Evolutionary conservation across 2,797 vertebrate species (phyloP).

Genomic region (Eospalax fontanierii): DNA sequence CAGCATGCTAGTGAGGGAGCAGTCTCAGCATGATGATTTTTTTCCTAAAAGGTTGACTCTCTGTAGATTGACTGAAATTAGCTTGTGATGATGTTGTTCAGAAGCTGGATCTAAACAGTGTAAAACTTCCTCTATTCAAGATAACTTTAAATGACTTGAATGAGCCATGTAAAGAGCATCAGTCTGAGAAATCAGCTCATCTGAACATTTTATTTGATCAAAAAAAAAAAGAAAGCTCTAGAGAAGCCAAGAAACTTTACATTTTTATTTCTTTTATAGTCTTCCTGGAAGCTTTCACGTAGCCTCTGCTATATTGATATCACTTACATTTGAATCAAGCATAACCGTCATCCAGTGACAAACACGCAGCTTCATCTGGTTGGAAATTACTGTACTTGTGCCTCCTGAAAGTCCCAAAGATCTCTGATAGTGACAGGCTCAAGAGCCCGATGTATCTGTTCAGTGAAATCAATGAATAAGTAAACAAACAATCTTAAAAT

Average conservation of each 20-base stretch:
- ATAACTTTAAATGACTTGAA: background rate
- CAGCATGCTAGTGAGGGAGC: too few relatives aligned
- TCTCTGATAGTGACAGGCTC: background rate
- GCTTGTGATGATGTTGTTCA: background rate
- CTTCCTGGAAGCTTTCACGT: background rate
- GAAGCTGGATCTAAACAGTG: background rate
- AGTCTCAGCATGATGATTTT: background rate
- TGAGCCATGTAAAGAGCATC: background rate
- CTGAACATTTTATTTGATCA: background rate
- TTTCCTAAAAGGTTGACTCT: background rate
- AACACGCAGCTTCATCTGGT: background rate
- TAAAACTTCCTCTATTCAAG: background rate
- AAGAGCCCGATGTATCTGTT: background rate
- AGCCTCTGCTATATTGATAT: background rate
- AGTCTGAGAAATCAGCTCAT: background rate
- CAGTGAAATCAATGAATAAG: background rate
- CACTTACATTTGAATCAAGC: background rate
- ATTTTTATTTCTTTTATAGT: background rate
- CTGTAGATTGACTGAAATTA: background rate
- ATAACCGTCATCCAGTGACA: background rate
- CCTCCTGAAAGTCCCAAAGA: background rate
- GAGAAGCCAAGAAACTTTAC: background rate
- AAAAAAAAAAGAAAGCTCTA: background rate
- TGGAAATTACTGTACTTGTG: background rate
- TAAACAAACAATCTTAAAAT: constrained; percentile 16